Conservation (phyloP, 2,113 vertebrate species). For the Hoplias malabaricus region DNA sequence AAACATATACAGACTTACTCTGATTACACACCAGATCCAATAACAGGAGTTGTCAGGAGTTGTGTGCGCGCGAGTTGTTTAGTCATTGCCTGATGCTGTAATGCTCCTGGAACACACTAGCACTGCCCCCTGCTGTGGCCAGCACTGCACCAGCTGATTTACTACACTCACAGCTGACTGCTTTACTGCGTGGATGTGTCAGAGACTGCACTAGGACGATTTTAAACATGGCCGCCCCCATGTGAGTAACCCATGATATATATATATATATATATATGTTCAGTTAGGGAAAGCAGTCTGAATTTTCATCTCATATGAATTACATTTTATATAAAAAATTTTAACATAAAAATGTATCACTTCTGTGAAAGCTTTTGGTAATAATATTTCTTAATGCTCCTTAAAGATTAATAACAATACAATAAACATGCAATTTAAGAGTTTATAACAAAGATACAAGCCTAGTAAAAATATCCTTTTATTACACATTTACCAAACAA, state of each 20-base stretch:
- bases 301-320: no score
- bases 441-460: not conserved
- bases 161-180: slow-evolving; percentile 13
- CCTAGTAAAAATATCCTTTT: not conserved
- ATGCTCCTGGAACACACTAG: slow-evolving; percentile 45
- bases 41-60: not conserved
- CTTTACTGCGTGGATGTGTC: not conserved
- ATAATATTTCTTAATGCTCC: no score
- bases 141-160: slow-evolving; percentile 19
- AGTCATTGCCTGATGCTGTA: slow-evolving; percentile 18
- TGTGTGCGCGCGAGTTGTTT: slow-evolving; percentile 17
- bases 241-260: no score
- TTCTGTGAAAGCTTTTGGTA: not conserved
- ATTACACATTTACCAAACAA: slow-evolving; percentile 5
- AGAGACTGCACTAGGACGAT: no score
- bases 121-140: slow-evolving; percentile 27
- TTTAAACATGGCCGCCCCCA: no score
- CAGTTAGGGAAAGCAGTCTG: no score
- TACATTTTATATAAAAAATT: no score
- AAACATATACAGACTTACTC: not conserved
- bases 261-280: no score
- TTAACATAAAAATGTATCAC: no score
- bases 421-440: not conserved
- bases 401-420: not conserved
- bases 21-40: not conserved